A percentile compares a stretch with the other conserved stretches of the same genome.
These are phyloP conservation scores for Amorpha juglandis DNA, from an alignment of 2,888 invertebrate species.

Conservation along the genomic window DNA sequence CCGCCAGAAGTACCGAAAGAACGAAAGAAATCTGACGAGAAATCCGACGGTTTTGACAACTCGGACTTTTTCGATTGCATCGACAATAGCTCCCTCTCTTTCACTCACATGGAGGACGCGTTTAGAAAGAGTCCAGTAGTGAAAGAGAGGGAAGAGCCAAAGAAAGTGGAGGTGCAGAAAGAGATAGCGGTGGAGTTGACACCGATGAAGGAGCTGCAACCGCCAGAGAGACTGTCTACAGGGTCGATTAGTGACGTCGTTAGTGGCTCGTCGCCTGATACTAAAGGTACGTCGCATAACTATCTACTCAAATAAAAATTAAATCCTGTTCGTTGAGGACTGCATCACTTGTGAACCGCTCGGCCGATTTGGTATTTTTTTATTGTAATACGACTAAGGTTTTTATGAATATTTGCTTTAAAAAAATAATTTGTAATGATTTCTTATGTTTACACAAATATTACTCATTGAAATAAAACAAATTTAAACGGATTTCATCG, in stretches of 20 bases:
- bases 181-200: constrained; percentile 51
- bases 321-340: too few relatives aligned
- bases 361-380: too few relatives aligned
- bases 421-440: too few relatives aligned
- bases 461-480: too few relatives aligned
- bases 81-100: constrained; percentile 79
- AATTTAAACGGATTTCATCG: too few relatives aligned
- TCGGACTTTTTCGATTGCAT: constrained; percentile 82
- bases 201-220: constrained; percentile 53
- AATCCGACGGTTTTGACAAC: constrained; percentile 81
- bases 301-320: too few relatives aligned
- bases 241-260: constrained; percentile 86
- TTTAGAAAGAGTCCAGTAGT: constrained; percentile 76
- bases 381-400: too few relatives aligned
- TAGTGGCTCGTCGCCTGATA: constrained; percentile 87
- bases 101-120: constrained; percentile 79
- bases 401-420: too few relatives aligned
- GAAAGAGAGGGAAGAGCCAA: constrained; percentile 69
- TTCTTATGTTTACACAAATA: too few relatives aligned
- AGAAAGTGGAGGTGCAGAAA: constrained; percentile 56
- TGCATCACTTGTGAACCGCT: too few relatives aligned
- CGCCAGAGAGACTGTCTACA: constrained; percentile 82
- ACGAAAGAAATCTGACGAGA: constrained; percentile 79
- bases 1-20: constrained; percentile 79
- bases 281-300: constrained; percentile 69